Conservation (phyloP, 2,113 vertebrate genomes). For the Hirundichthys speculiger region DNA sequence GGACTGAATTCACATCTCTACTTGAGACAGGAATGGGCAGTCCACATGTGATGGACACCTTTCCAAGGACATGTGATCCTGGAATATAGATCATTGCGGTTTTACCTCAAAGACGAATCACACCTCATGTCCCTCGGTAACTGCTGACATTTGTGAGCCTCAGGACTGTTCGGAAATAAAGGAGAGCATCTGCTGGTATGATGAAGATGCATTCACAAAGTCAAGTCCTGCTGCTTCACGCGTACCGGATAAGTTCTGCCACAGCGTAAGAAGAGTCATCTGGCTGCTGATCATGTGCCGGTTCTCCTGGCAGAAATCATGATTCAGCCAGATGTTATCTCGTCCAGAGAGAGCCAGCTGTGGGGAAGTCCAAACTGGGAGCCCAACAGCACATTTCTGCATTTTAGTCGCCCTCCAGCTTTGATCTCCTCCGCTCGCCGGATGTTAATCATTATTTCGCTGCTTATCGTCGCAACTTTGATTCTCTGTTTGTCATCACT, state of each 20-base stretch:
- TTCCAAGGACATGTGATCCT: too few relatives aligned
- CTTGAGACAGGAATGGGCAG: too few relatives aligned
- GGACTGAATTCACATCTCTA: too few relatives aligned
- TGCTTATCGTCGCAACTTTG: slow-evolving; percentile 28
- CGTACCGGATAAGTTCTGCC: slow-evolving; percentile 4
- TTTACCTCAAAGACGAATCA: background rate
- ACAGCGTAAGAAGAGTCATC: background rate
- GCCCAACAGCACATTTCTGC: slow-evolving; percentile 27
- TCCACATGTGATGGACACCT: too few relatives aligned
- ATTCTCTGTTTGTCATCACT: slow-evolving; percentile 46
- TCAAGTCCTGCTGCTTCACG: background rate
- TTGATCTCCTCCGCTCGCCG: slow-evolving; percentile 31
- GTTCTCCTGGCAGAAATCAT: slow-evolving; percentile 16
- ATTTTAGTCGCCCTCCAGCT: slow-evolving; percentile 44
- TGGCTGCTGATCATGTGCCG: slow-evolving; percentile 1
- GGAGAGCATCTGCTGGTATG: background rate
- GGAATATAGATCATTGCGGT: too few relatives aligned
- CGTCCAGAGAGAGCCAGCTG: slow-evolving; percentile 18
- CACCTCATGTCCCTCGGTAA: background rate
- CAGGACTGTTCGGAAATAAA: background rate
- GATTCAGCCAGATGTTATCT: slow-evolving; percentile 16
- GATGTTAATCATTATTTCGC: slow-evolving; percentile 46
- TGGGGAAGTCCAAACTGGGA: slow-evolving; percentile 29
- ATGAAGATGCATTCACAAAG: background rate
- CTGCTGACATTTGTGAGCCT: slow-evolving; percentile 1